Conservation (phyloP, 2,888 invertebrate genomes). For the Ryuthela nishihirai region DNA sequence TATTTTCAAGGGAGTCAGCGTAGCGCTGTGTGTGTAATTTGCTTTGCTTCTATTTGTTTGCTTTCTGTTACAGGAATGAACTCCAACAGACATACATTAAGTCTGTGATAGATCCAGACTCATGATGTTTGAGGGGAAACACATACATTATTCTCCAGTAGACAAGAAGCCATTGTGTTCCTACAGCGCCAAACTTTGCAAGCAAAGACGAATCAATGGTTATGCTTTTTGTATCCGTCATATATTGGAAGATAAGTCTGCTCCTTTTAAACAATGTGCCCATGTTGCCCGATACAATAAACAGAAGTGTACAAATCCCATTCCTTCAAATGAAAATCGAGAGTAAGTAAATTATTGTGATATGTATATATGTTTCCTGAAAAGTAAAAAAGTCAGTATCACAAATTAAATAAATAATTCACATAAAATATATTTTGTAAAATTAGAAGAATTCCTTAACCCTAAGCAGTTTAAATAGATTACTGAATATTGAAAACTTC, state of each 20-base stretch:
- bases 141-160: conserved; percentile 54
- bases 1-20: no score
- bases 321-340: conserved; percentile 53
- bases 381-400: no score
- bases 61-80: conserved; percentile 14
- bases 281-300: conserved; percentile 52
- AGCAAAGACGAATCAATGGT: conserved; percentile 55
- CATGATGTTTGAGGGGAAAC: conserved; percentile 53
- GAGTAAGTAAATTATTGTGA: conserved; percentile 47
- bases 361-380: no score
- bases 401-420: no score
- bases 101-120: conserved; percentile 23
- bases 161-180: conserved; percentile 55
- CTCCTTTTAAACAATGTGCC: conserved; percentile 56
- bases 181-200: conserved; percentile 54
- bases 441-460: no score
- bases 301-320: conserved; percentile 54
- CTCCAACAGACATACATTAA: conserved; percentile 18
- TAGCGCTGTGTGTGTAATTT: no score
- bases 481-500: no score
- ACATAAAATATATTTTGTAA: no score
- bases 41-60: not conserved
- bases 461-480: no score
- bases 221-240: conserved; percentile 55
- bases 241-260: conserved; percentile 55